These are phyloP conservation scores for Macropus fuliginosus DNA, from an alignment of 2,797 vertebrate species.

Conservation along the genomic window DNA sequence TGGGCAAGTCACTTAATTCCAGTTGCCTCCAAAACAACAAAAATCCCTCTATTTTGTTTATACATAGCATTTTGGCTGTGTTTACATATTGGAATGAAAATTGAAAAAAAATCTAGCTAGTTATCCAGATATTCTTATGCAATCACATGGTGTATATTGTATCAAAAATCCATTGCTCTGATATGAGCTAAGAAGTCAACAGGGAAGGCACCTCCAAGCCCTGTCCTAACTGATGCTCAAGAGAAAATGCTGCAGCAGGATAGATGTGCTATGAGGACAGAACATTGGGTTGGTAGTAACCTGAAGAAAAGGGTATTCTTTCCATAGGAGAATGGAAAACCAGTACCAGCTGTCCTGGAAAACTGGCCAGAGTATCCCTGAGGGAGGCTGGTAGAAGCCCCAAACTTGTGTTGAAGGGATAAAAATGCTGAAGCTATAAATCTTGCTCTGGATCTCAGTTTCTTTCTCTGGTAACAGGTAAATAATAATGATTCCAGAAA, in stretches of 20 bases:
- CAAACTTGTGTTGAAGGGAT: not conserved
- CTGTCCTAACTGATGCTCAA: not conserved
- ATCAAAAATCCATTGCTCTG: not conserved
- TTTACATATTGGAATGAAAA: not conserved
- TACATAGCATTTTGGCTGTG: not conserved
- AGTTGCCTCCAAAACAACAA: not conserved
- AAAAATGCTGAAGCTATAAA: not conserved
- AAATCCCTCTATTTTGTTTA: not conserved
- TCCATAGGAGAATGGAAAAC: not conserved
- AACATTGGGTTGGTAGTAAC: not conserved
- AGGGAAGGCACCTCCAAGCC: not conserved
- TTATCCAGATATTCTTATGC: not conserved
- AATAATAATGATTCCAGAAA: not conserved
- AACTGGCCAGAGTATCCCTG: not conserved
- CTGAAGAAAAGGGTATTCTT: not conserved
- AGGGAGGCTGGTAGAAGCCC: not conserved
- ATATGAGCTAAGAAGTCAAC: not conserved
- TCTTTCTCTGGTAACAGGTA: not conserved
- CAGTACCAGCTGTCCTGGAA: not conserved
- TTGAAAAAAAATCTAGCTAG: not conserved
- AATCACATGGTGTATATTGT: not conserved
- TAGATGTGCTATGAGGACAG: not conserved
- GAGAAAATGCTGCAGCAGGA: not conserved
- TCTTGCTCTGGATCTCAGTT: not conserved
- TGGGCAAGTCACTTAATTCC: not conserved